Evolutionary conservation across 2,113 vertebrate species (phyloP), one percentile per base, ranked within the genome.

Genomic region (Edolisoma coerulescens): DNA sequence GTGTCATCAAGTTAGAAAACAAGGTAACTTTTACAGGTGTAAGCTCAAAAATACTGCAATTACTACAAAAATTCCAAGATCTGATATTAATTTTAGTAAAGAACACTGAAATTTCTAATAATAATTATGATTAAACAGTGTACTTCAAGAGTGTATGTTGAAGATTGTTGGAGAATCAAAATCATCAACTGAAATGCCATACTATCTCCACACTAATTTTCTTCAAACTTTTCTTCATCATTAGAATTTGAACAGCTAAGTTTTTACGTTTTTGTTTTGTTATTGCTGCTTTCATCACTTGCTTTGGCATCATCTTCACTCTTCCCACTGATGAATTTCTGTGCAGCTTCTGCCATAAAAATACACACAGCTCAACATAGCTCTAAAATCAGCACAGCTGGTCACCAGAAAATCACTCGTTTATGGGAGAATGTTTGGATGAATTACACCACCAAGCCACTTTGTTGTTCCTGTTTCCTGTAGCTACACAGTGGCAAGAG

Each of bases 261-360:
- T 13, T 10, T 61, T n/a, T 68, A 3, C 39, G 10, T 19, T 41
- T 85, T 87, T 16, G 74, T 95, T 49, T 92, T 96, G 11, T 83
- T 97, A 16, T 94, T 85, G 5, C 73, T 95, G 41, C 95, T 97
- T 30, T 79, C 33, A 19, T 91, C 90, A 21, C 85, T 96, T 45
- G 57, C 88, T 39, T 97, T 93, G 45, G 60, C 74, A 26, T 89
- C 94, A 33, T 88, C 93, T 17, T 98, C 90, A 14, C 95, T 95
- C 14, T 87, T 73, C 10, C 35, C 59, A n/a, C 87, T 73, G 23
- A 60, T 54, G 35, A 35, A 26, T 68, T 71, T 71, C 68, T 84
- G 68, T 39, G 54, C 88, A 81, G 59, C 84, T 86, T 98, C 96
- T 97, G 75, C 47, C 57, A 88, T 12, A 97, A 98, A 97, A 96